Evolutionary conservation across 2,888 invertebrate genomes (phyloP), one percentile per base, ranked within the genome.

Genomic region (Pseudococcus viburni): DNA sequence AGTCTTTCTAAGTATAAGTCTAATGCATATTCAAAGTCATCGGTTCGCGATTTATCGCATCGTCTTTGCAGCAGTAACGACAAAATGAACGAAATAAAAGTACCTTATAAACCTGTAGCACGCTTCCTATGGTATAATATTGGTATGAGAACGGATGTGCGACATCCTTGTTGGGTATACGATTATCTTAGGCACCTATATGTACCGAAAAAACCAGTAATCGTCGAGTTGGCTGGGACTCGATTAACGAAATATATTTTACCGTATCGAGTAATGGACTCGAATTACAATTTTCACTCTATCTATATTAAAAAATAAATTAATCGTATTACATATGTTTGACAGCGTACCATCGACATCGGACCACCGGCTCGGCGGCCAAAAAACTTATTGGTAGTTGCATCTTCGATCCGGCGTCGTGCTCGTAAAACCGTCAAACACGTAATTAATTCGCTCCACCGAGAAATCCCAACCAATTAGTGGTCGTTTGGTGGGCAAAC

Each of bases 11-110:
- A 42, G 42, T 80, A 17, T 77, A 1, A 39, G 80, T 22, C 46
- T 46, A 77, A 77, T 77, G 80, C 73, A 73, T 83, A 83, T 46
- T 83, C 46, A 83, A 83, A 83, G 80, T 83, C 80, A 83, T 83
- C 80, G 46, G 42, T 42, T 83, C 22, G 46, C 80, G 33, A 83
- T 83, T 83, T 83, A 83, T 80, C 80, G 80, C 42, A 2, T 64
- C 12, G 64, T 59, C 17, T n/a, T 15, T 4, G 59, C n/a, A 5
- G 39, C 55, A 59, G n/a, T 64, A 64, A 64, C 64, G 64, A 22
- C 64, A 64, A 22, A 64, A 64, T n/a, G n/a, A 55, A 64, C 26
- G 33, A 26, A 15, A 42, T 73, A n/a, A 42, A 77, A 77, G 39
- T 26, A 39, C 80, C 80, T 17, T 17, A 17, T 42, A 83, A 83